Conservation (phyloP, 2,888 invertebrate species). For the Hemicrepidius hirtus region DNA sequence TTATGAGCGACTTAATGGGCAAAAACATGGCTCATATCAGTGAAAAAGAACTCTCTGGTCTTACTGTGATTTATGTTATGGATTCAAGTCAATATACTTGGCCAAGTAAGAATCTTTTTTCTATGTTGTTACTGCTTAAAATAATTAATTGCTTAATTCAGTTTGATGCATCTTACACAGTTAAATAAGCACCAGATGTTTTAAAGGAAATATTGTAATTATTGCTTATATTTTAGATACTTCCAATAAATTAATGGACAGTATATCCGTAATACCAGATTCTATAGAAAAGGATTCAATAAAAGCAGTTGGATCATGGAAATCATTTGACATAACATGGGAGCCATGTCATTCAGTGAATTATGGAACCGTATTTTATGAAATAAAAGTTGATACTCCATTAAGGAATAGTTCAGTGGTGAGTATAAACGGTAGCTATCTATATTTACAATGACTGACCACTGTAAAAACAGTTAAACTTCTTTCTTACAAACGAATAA, state of each 20-base stretch:
- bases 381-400: slow-evolving; percentile 80
- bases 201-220: neutral
- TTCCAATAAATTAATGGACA: slow-evolving; percentile 60
- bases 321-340: slow-evolving; percentile 91
- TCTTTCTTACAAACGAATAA: no score
- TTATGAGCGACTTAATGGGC: slow-evolving; percentile 85
- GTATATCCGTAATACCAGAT: slow-evolving; percentile 83
- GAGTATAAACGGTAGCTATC: no score
- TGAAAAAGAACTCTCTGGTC: slow-evolving; percentile 78
- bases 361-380: slow-evolving; percentile 88
- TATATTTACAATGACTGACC: no score
- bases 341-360: slow-evolving; percentile 83
- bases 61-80: slow-evolving; percentile 82
- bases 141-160: no score
- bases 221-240: slow-evolving; percentile 43
- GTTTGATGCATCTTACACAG: no score
- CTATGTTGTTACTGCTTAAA: neutral
- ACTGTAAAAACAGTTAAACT: no score
- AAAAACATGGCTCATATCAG: slow-evolving; percentile 82
- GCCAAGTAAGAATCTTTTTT: slow-evolving; percentile 72
- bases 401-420: slow-evolving; percentile 77
- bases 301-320: slow-evolving; percentile 83
- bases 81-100: slow-evolving; percentile 80
- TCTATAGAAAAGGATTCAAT: slow-evolving; percentile 81
- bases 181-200: no score